Base-by-base conservation (phyloP, 2,797 vertebrate species). In the Dallia pectoralis region DNA sequence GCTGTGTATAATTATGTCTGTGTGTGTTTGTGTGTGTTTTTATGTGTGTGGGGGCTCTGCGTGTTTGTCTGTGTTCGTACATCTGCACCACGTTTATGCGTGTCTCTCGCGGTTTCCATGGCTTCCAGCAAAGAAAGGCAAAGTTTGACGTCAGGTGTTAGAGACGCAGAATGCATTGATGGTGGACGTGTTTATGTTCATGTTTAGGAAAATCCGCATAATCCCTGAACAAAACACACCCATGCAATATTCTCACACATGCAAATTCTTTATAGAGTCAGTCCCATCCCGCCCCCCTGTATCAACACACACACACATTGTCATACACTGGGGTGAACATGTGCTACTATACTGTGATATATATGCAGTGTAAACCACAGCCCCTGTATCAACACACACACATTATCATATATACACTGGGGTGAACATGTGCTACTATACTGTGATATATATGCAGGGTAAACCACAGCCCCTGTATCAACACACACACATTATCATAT, bases 41-140 rank as follows among this genome's bases (percentile, higher is more conserved):
- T 33, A 18, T 51, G 67, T 69, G 71, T 79, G 72, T 73, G 32
- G 59, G 72, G 40, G 40, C 40, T 75, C 8, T 73, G 15, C 25
- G 14, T 49, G 1, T 67, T 16, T 48, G 67, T 69, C 22, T 59
- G 47, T 33, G 29, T 70, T 49, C 2, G 51, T 70, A 49, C 36
- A 14, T 33, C 9, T 53, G 30, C 53, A 22, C 4, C 29, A 27
- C 59, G 29, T 69, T 4, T 44, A 44, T 51, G 40, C 29, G 36
- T 69, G 47, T 51, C 11, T 18, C 22, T 48, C 9, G 4, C 29
- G 15, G 1, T 72, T 73, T 65, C 16, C 75, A 51, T 69, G 71
- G 67, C 51, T 49, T 29, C 19, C 14, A 25, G 40, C 4, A 40
- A 30, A 49, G 49, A 14, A 14, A 47, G 19, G 44, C 64, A 40